Conservation (phyloP, 2,797 vertebrate species). For the Alauda arvensis region DNA sequence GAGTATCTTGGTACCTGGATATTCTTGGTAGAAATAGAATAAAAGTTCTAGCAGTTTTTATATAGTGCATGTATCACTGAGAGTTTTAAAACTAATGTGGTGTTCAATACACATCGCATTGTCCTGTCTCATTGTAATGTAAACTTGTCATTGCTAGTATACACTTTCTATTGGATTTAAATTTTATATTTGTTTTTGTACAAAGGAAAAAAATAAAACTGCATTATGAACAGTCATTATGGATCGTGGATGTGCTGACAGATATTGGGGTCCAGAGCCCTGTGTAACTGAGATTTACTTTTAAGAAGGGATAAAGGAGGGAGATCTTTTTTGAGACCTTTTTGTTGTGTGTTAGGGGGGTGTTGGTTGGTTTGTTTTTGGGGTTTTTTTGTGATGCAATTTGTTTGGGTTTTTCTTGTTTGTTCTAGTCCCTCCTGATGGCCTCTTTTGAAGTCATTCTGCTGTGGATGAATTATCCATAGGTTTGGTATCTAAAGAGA, state of each 20-base stretch:
- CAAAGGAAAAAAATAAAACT: slow-evolving; percentile 75
- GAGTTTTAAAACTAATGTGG: slow-evolving; percentile 69
- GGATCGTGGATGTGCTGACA: background rate
- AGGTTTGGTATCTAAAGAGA: background rate
- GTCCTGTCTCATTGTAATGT: slow-evolving; percentile 64
- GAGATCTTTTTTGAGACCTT: background rate
- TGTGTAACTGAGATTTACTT: background rate
- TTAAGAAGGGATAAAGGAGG: background rate
- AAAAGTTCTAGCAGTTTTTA: slow-evolving; percentile 63
- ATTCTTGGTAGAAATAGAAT: slow-evolving; percentile 64
- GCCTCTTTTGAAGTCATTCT: background rate
- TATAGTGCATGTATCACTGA: slow-evolving; percentile 76
- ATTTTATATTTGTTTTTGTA: slow-evolving; percentile 82
- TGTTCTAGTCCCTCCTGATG: background rate
- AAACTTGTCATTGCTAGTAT: slow-evolving; percentile 72
- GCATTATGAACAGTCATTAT: slow-evolving; percentile 66
- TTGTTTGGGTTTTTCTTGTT: background rate
- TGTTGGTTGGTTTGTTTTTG: too few relatives aligned
- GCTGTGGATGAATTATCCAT: background rate
- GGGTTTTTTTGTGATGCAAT: background rate
- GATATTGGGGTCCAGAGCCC: background rate
- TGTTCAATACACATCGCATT: slow-evolving; percentile 60
- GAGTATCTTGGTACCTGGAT: slow-evolving; percentile 54
- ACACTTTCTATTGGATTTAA: slow-evolving; percentile 73
- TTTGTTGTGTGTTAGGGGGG: too few relatives aligned